phyloP scores from a whole-genome alignment of 2,888 invertebrate genomes.

The Scaptomyza flava region DNA sequence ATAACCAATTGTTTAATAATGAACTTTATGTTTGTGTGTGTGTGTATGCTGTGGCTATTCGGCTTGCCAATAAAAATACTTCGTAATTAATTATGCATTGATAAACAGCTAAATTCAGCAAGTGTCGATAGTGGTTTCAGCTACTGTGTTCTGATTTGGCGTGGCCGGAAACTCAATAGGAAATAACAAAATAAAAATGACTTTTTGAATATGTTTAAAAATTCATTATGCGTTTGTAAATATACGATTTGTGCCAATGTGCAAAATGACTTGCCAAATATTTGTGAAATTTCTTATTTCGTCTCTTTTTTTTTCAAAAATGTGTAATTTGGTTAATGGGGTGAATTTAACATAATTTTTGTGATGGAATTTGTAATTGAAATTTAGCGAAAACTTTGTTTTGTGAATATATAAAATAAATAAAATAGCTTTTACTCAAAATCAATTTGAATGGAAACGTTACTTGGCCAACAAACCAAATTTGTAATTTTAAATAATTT shows the following conservation, averaged over 20 bases:
- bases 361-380: background rate
- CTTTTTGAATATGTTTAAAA: slow-evolving; percentile 39
- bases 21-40: slow-evolving; percentile 14
- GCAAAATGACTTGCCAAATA: slow-evolving; percentile 14
- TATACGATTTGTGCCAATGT: slow-evolving; percentile 5
- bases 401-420: too few species aligned
- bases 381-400: background rate
- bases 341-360: slow-evolving; percentile 10
- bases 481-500: background rate
- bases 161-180: too few species aligned
- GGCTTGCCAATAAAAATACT: slow-evolving; percentile 35
- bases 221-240: slow-evolving; percentile 24
- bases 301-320: background rate
- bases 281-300: slow-evolving; percentile 2
- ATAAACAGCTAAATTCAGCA: slow-evolving; percentile 28
- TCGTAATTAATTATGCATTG: slow-evolving; percentile 69
- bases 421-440: background rate
- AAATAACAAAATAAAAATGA: slow-evolving; percentile 13
- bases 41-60: background rate
- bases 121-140: slow-evolving; percentile 15
- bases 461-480: background rate
- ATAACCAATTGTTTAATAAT: slow-evolving; percentile 49
- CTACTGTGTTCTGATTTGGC: slow-evolving; percentile 7
- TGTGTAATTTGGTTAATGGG: slow-evolving; percentile 35
- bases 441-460: background rate